Percentiles rank a stretch among this genome's conserved stretches.
phyloP scores from a whole-genome alignment of 2,888 invertebrate genomes.

The Pandemis heparana region DNA sequence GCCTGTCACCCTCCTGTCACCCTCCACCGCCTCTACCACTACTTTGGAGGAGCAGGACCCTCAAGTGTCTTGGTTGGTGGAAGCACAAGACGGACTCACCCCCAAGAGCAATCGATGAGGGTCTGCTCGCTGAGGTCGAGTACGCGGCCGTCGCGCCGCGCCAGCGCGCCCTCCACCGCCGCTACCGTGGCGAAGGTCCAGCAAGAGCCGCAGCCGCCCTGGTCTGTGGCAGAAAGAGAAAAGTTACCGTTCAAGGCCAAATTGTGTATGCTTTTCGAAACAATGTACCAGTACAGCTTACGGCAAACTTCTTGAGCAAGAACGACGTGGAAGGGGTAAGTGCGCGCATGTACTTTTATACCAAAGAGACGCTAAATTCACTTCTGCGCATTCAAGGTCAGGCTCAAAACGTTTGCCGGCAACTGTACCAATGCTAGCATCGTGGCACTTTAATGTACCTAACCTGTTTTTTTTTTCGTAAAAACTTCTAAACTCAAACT shows the following conservation, averaged over 20 bases:
- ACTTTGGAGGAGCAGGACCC: slow-evolving; percentile 29
- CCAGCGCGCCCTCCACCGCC: slow-evolving; percentile 39
- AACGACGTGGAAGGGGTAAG: too few species aligned
- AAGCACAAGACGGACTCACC: slow-evolving; percentile 19
- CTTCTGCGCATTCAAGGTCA: too few species aligned
- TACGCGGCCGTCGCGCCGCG: slow-evolving; percentile 11
- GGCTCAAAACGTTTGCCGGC: too few species aligned
- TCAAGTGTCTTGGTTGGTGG: neutral
- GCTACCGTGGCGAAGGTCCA: slow-evolving; percentile 42
- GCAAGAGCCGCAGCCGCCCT: slow-evolving; percentile 35
- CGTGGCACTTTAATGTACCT: too few species aligned
- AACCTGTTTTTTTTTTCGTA: too few species aligned
- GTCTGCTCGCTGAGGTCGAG: slow-evolving; percentile 44
- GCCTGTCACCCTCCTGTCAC: too few species aligned
- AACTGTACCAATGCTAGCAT: too few species aligned
- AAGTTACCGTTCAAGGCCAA: neutral
- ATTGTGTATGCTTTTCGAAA: neutral
- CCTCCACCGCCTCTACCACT: slow-evolving; percentile 39
- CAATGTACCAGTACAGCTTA: too few species aligned
- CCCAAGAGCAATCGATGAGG: slow-evolving; percentile 43
- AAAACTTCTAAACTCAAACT: too few species aligned
- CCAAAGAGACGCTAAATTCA: too few species aligned
- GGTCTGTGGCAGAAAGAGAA: slow-evolving; percentile 19
- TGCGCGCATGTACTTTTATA: too few species aligned
- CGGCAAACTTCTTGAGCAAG: too few species aligned